These are phyloP conservation scores for Conus betulinus DNA, from an alignment of 1,140 invertebrate species.

Conservation along the genomic window DNA sequence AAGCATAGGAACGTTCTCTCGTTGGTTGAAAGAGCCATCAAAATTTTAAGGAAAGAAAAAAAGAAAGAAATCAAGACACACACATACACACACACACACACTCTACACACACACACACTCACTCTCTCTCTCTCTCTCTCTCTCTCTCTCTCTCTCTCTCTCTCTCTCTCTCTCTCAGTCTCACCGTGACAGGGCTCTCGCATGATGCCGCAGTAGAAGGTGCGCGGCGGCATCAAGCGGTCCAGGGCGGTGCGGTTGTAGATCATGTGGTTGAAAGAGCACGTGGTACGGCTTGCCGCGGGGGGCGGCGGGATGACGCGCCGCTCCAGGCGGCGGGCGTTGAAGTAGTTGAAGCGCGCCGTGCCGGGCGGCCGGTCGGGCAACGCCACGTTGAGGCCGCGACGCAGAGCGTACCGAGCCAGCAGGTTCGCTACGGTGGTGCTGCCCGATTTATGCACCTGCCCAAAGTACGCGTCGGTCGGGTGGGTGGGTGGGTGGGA, in stretches of 20 bases:
- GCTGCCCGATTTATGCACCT: conserved; percentile 42
- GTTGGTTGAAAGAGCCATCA: too few relatives aligned
- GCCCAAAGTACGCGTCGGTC: background rate
- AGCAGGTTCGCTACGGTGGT: conserved; percentile 41
- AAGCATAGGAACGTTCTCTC: too few relatives aligned
- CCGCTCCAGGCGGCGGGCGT: too few relatives aligned
- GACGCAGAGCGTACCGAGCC: conserved; percentile 16
- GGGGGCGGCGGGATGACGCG: background rate
- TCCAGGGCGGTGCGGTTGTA: conserved; percentile 43
- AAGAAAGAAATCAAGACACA: too few relatives aligned
- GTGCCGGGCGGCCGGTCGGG: background rate
- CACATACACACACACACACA: too few relatives aligned
- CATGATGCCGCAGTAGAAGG: conserved; percentile 53
- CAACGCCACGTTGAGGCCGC: conserved; percentile 36
- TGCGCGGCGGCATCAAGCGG: conserved; percentile 41
- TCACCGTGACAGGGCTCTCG: conserved; percentile 41
- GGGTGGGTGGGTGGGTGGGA: background rate
- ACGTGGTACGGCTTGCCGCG: conserved; percentile 36
- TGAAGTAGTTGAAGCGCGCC: conserved; percentile 21
- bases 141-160: too few relatives aligned
- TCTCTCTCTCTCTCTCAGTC: too few relatives aligned
- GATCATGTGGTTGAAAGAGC: conserved; percentile 48
- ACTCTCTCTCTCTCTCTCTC: too few relatives aligned
- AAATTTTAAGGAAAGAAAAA: too few relatives aligned
- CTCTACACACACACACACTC: too few relatives aligned